A percentile compares a stretch with the other conserved stretches of the same genome.
Conservation (phyloP, 2,888 invertebrate genomes). For the Rhagophthalmus giganteus region DNA sequence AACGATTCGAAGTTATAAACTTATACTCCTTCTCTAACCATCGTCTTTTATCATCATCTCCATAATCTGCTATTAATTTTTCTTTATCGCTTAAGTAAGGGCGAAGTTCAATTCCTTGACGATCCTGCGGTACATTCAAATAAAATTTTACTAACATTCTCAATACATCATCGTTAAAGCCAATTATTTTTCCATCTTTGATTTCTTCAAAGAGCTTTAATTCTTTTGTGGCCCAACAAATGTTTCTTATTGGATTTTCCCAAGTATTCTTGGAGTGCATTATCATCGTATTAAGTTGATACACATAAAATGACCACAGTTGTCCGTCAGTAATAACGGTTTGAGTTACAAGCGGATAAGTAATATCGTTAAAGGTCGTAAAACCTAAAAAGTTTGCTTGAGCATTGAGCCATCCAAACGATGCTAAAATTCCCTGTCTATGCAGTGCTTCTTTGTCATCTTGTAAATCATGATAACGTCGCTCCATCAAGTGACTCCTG, state of each 20-base stretch:
- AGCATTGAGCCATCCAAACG: conserved; percentile 78
- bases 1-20: conserved; percentile 69
- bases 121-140: conserved; percentile 66
- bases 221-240: conserved; percentile 77
- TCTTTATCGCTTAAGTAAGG: conserved; percentile 70
- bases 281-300: conserved; percentile 87
- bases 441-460: conserved; percentile 68
- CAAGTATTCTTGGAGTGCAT: conserved; percentile 66
- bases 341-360: conserved; percentile 89
- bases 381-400: conserved; percentile 88
- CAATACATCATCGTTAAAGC: conserved; percentile 79
- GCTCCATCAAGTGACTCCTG: conserved; percentile 62
- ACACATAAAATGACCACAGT: conserved; percentile 82
- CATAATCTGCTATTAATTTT: conserved; percentile 67
- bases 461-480: conserved; percentile 58
- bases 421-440: conserved; percentile 74
- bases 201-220: conserved; percentile 74
- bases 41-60: conserved; percentile 66
- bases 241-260: conserved; percentile 71
- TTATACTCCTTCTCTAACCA: conserved; percentile 75
- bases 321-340: conserved; percentile 87
- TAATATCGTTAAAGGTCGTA: conserved; percentile 85
- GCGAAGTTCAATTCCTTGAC: conserved; percentile 63
- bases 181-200: conserved; percentile 71
- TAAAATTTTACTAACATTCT: conserved; percentile 75